phyloP scores from a whole-genome alignment of 2,888 invertebrate genomes.

The Pocota personata region DNA sequence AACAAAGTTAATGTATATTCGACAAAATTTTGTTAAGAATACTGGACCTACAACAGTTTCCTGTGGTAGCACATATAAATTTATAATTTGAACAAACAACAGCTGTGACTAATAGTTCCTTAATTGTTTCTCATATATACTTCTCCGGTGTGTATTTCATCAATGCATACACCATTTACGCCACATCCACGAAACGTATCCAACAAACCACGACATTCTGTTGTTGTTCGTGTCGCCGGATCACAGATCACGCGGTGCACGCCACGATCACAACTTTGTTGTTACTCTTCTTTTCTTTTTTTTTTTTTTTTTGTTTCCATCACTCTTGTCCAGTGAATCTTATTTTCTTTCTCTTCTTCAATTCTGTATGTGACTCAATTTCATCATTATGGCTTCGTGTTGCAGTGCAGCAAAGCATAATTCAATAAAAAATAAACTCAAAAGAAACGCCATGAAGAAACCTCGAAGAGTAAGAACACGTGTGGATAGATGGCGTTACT shows the following conservation, averaged over 20 bases:
- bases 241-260: constrained; percentile 62
- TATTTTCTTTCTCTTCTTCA: constrained; percentile 1
- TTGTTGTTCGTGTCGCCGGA: constrained; percentile 2
- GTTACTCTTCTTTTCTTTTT: constrained; percentile 2
- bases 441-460: constrained; percentile 5
- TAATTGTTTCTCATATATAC: constrained; percentile 41
- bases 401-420: not conserved
- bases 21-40: not conserved
- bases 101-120: not conserved
- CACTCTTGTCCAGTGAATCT: not conserved
- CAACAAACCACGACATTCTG: constrained; percentile 62
- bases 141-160: constrained; percentile 33
- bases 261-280: constrained; percentile 43
- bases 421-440: constrained; percentile 26
- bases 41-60: not conserved
- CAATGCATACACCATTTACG: constrained; percentile 33
- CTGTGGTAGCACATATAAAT: not conserved
- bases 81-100: not conserved
- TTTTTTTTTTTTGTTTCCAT: not conserved
- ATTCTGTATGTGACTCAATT: constrained; percentile 39
- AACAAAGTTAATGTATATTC: too few relatives aligned
- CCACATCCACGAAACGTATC: constrained; percentile 40
- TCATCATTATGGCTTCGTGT: constrained; percentile 40
- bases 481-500: constrained; percentile 62
- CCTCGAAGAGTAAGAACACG: constrained; percentile 4